phyloP scores from a whole-genome alignment of 2,113 vertebrate genomes.

The Paramormyrops kingsleyae region DNA sequence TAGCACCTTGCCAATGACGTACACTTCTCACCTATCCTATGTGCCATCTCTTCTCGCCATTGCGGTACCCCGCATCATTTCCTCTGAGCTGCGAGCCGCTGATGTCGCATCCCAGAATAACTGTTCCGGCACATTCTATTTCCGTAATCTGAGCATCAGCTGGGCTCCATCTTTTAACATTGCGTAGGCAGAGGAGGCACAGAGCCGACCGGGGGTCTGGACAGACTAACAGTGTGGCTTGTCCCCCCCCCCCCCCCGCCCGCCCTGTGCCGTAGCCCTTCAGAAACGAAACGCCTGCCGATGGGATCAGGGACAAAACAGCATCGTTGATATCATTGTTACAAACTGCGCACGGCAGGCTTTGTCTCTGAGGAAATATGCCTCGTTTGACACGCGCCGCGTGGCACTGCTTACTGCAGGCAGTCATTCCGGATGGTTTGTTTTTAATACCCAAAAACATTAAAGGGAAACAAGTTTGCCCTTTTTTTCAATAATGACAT shows the following conservation, averaged over 20 bases:
- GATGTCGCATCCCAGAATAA: conserved; percentile 2
- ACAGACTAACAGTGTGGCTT: not conserved
- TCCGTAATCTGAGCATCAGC: not conserved
- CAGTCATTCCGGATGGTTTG: not conserved
- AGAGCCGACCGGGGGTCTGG: not conserved
- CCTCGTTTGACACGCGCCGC: not conserved
- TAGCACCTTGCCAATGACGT: not conserved
- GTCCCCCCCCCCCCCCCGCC: not conserved
- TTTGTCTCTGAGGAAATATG: not conserved
- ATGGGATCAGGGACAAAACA: not conserved
- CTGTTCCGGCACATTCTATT: conserved; percentile 3
- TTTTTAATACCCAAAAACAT: not conserved
- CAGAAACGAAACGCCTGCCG: not conserved
- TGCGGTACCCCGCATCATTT: not conserved
- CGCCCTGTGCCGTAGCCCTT: not conserved
- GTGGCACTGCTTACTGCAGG: not conserved
- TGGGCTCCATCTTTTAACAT: not conserved
- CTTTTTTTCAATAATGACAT: not conserved
- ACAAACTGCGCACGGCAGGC: not conserved
- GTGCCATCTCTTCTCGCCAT: not conserved
- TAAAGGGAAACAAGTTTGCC: not conserved
- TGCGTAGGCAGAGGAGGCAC: not conserved
- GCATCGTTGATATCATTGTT: not conserved
- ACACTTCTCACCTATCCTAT: not conserved
- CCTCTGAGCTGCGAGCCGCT: not conserved